Evolutionary conservation across 1,140 invertebrate genomes (phyloP).

Genomic region (Drosophila littoralis): DNA sequence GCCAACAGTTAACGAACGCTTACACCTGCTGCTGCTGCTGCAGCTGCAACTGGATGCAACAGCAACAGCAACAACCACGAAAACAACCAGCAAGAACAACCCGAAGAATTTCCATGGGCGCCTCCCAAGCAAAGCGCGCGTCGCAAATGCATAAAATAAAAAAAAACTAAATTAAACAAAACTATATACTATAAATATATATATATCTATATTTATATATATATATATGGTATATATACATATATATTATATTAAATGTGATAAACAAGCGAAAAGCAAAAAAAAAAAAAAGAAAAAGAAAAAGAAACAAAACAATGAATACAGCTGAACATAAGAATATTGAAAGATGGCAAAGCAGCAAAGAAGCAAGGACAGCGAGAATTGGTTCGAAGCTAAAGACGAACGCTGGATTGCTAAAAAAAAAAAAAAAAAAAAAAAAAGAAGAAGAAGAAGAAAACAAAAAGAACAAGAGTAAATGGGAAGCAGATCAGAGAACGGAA

Average conservation of each 20-base stretch:
- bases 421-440: no score
- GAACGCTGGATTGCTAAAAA: constrained; percentile 16
- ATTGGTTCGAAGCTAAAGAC: constrained; percentile 20
- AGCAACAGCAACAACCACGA: constrained; percentile 21
- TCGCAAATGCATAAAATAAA: constrained; percentile 50
- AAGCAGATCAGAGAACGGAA: neutral
- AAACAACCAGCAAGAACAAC: constrained; percentile 41
- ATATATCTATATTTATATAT: constrained; percentile 51
- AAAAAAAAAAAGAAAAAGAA: constrained; percentile 48
- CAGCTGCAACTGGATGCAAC: constrained; percentile 21
- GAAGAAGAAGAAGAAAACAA: no score
- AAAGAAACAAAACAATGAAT: constrained; percentile 9
- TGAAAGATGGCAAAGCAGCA: constrained; percentile 13
- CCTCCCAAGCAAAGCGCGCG: constrained; percentile 32
- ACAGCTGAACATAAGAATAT: constrained; percentile 22
- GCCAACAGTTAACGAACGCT: constrained; percentile 27
- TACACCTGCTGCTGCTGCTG: constrained; percentile 20
- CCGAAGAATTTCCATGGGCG: constrained; percentile 56
- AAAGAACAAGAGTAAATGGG: neutral
- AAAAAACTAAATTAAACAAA: constrained; percentile 52
- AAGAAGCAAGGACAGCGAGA: constrained; percentile 21
- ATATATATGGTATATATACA: constrained; percentile 50
- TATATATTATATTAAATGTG: constrained; percentile 75
- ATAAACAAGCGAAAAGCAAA: constrained; percentile 78
- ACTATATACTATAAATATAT: constrained; percentile 56